Evolutionary conservation across 1,140 invertebrate genomes (phyloP).

Genomic region (Drosophila subobscura): DNA sequence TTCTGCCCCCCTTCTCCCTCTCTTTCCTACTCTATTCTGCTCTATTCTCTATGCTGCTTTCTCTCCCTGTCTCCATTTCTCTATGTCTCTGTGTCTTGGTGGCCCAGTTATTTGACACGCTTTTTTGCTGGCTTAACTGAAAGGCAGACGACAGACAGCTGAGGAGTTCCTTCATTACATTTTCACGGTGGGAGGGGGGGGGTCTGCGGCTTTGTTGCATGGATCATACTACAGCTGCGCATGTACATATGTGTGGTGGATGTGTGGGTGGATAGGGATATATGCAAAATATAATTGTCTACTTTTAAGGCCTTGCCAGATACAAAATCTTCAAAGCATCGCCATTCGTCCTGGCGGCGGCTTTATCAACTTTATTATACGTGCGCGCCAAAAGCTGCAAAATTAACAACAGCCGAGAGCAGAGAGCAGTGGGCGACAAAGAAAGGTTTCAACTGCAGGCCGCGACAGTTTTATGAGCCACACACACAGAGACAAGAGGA

Average conservation of each 20-base stretch:
- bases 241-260: conserved; percentile 1
- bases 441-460: conserved; percentile 44
- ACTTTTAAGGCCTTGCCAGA: conserved; percentile 42
- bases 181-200: neutral
- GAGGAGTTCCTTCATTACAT: conserved; percentile 68
- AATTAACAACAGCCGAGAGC: conserved; percentile 59
- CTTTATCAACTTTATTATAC: conserved; percentile 76
- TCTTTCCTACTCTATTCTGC: neutral
- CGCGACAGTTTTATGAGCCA: conserved; percentile 44
- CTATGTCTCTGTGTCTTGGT: conserved; percentile 10
- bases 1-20: neutral
- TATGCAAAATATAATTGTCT: conserved; percentile 60
- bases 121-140: conserved; percentile 51
- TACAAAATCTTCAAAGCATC: conserved; percentile 54
- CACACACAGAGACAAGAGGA: conserved; percentile 14
- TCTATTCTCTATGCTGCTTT: neutral
- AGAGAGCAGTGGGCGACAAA: conserved; percentile 6
- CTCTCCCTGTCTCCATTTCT: conserved; percentile 10
- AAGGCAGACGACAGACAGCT: conserved; percentile 36
- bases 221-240: neutral
- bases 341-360: conserved; percentile 32
- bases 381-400: conserved; percentile 68
- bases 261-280: neutral
- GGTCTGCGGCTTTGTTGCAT: conserved; percentile 4
- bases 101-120: conserved; percentile 77